Evolutionary conservation across 2,797 vertebrate species (phyloP).

Genomic region (Orientallactaga sibirica): DNA sequence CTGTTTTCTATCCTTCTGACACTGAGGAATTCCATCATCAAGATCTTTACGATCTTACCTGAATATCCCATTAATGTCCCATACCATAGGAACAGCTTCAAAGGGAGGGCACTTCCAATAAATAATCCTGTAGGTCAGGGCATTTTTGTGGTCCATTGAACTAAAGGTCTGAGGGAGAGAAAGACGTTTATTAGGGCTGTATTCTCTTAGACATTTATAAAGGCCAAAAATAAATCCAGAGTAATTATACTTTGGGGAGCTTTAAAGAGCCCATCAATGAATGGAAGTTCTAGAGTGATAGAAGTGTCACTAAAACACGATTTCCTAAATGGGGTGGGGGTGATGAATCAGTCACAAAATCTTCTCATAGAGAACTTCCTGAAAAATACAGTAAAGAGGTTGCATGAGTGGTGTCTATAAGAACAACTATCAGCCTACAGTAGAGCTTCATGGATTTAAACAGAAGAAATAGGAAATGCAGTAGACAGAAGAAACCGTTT

Average conservation of each 20-base stretch:
- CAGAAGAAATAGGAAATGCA: background rate
- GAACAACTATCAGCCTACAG: background rate
- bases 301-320: conserved; percentile 65
- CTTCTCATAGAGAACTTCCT: conserved; percentile 33
- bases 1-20: conserved; percentile 28
- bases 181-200: conserved; percentile 74
- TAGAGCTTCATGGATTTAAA: background rate
- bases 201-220: conserved; percentile 82
- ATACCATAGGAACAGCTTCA: conserved; percentile 18
- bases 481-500: background rate
- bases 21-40: conserved; percentile 69
- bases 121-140: conserved; percentile 50
- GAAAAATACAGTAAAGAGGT: background rate
- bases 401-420: background rate
- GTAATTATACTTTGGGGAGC: conserved; percentile 76
- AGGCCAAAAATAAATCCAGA: conserved; percentile 78
- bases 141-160: conserved; percentile 79
- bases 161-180: conserved; percentile 72
- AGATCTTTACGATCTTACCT: conserved; percentile 65
- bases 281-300: conserved; percentile 60
- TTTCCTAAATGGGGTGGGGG: conserved; percentile 71
- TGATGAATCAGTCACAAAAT: conserved; percentile 55
- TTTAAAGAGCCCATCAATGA: conserved; percentile 69
- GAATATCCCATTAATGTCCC: conserved; percentile 50
- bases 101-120: conserved; percentile 60